Evolutionary conservation across 2,113 vertebrate genomes (phyloP).

Genomic region (Gallinago paraguaiae): DNA sequence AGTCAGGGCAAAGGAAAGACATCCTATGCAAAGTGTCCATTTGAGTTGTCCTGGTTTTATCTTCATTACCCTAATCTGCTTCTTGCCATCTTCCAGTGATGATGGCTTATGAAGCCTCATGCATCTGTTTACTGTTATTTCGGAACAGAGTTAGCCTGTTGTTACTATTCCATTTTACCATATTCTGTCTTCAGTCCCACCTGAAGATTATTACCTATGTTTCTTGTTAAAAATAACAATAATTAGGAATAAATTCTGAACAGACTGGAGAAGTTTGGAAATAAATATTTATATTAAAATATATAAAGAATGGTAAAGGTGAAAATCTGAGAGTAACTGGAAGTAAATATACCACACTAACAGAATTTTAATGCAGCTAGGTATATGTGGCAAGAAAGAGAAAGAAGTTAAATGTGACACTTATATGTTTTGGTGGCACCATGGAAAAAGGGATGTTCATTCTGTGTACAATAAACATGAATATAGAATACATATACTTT

Average conservation of each 20-base stretch:
- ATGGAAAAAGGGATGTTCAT: not conserved
- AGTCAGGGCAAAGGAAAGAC: not conserved
- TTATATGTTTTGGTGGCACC: not conserved
- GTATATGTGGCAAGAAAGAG: not conserved
- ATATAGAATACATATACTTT: not conserved
- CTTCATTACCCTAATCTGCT: not conserved
- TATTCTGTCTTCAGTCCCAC: not conserved
- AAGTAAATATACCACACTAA: not conserved
- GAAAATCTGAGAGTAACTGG: not conserved
- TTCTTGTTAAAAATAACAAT: not conserved
- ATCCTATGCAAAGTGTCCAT: not conserved
- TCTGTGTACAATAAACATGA: not conserved
- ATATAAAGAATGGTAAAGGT: not conserved
- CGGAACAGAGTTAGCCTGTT: not conserved
- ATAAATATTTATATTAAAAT: not conserved
- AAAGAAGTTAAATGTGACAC: not conserved
- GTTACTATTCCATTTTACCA: not conserved
- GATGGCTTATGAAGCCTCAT: not conserved
- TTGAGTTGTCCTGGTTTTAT: not conserved
- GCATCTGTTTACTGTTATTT: not conserved
- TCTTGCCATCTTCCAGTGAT: not conserved
- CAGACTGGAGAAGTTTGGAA: not conserved
- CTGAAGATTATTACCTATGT: not conserved
- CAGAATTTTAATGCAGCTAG: not conserved
- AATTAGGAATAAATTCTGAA: not conserved